Evolutionary conservation across 1,140 invertebrate species (phyloP).

Genomic region (Zaprionus taronus): DNA sequence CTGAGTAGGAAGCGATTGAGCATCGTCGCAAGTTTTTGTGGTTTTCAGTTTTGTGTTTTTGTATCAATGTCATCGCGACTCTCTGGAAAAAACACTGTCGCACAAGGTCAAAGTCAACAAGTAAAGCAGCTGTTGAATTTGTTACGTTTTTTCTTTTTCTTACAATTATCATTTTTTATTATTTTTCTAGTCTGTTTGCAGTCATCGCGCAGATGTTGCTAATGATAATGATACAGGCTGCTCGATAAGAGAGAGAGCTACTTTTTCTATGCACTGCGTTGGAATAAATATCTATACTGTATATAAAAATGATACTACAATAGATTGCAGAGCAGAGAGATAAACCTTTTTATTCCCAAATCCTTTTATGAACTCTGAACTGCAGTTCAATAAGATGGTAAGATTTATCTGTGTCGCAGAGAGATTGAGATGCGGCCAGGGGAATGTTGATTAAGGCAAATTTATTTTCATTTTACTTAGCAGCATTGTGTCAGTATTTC

Average conservation of each 20-base stretch:
- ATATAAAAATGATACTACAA: no score
- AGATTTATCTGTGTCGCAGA: constrained; percentile 53
- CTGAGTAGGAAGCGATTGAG: constrained; percentile 53
- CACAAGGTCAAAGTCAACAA: constrained; percentile 67
- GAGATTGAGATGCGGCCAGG: constrained; percentile 15
- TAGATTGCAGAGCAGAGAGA: neutral
- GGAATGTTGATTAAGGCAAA: constrained; percentile 49
- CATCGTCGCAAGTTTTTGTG: constrained; percentile 32
- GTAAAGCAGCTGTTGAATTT: constrained; percentile 29
- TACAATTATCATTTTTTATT: constrained; percentile 23
- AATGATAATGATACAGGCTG: constrained; percentile 39
- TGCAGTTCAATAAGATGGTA: neutral
- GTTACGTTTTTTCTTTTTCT: constrained; percentile 29
- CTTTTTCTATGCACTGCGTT: neutral
- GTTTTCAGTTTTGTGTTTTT: constrained; percentile 59
- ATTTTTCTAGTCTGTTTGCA: constrained; percentile 30
- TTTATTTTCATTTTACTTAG: constrained; percentile 32
- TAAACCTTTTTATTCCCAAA: neutral
- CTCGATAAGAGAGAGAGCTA: neutral
- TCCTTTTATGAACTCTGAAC: neutral
- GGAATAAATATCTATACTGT: neutral
- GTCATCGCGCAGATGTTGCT: constrained; percentile 36
- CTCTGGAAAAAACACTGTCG: constrained; percentile 42
- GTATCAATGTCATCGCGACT: constrained; percentile 54
- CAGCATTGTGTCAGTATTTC: constrained; percentile 22